These are phyloP conservation scores for Griposia aprilina DNA, from an alignment of 2,888 invertebrate species.

Conservation along the genomic window DNA sequence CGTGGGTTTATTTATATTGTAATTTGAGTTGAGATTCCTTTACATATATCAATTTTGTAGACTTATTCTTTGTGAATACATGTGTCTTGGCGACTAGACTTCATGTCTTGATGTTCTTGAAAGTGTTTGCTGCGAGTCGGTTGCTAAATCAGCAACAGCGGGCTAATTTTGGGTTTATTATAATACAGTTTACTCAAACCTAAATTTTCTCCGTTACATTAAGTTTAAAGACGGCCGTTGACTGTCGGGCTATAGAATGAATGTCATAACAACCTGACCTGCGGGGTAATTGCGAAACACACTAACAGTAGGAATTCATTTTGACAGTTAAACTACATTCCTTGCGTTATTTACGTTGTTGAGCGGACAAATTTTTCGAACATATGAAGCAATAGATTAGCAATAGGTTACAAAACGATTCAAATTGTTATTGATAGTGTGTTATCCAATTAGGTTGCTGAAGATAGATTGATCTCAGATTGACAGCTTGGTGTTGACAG, in stretches of 20 bases:
- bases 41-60: background rate
- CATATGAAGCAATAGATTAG: too few relatives aligned
- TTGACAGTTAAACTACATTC: too few relatives aligned
- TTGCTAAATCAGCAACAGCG: background rate
- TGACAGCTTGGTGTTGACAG: background rate
- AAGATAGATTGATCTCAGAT: too few relatives aligned
- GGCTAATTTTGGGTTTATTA: background rate
- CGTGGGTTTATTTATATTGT: conserved; percentile 27
- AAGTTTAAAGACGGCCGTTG: background rate
- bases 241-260: background rate
- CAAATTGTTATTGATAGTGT: too few relatives aligned
- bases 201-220: background rate
- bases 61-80: background rate
- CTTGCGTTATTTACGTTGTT: too few relatives aligned
- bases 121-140: background rate
- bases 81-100: background rate
- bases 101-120: background rate
- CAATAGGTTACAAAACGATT: too few relatives aligned
- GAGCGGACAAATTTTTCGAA: too few relatives aligned
- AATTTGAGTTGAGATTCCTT: conserved; percentile 12
- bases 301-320: too few relatives aligned
- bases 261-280: too few relatives aligned
- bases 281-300: too few relatives aligned
- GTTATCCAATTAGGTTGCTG: too few relatives aligned
- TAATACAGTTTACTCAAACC: too few relatives aligned